phyloP scores from a whole-genome alignment of 1,140 invertebrate species.

The Acyrthosiphon pisum region DNA sequence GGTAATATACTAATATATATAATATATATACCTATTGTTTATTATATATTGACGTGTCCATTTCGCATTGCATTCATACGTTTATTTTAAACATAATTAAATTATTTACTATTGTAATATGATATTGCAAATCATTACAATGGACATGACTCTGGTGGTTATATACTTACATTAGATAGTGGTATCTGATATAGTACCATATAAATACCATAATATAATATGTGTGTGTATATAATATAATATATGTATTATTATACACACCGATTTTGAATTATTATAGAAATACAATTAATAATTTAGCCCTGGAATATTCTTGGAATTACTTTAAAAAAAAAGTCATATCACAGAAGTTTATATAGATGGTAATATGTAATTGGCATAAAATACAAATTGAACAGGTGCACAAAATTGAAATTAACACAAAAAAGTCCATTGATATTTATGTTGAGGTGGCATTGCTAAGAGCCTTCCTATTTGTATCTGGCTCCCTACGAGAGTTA shows the following conservation, averaged over 20 bases:
- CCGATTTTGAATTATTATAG: background rate
- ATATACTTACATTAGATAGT: background rate
- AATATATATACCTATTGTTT: background rate
- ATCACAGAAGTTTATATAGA: background rate
- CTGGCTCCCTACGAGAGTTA: too few species aligned
- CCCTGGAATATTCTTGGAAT: background rate
- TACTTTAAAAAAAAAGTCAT: background rate
- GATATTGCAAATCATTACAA: background rate
- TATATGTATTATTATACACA: too few species aligned
- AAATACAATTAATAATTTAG: background rate
- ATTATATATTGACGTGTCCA: background rate
- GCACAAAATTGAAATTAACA: too few species aligned
- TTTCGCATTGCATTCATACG: background rate
- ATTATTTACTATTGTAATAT: background rate
- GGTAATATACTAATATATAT: background rate
- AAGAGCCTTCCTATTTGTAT: too few species aligned
- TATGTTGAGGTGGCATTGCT: too few species aligned
- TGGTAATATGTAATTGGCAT: too few species aligned
- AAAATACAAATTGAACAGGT: too few species aligned
- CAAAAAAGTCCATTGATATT: too few species aligned
- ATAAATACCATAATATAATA: too few species aligned
- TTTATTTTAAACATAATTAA: constrained; percentile 21
- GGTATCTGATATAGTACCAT: background rate
- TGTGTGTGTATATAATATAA: too few species aligned
- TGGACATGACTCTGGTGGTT: background rate